phyloP scores from a whole-genome alignment of 2,888 invertebrate species.

The Tigriopus californicus region DNA sequence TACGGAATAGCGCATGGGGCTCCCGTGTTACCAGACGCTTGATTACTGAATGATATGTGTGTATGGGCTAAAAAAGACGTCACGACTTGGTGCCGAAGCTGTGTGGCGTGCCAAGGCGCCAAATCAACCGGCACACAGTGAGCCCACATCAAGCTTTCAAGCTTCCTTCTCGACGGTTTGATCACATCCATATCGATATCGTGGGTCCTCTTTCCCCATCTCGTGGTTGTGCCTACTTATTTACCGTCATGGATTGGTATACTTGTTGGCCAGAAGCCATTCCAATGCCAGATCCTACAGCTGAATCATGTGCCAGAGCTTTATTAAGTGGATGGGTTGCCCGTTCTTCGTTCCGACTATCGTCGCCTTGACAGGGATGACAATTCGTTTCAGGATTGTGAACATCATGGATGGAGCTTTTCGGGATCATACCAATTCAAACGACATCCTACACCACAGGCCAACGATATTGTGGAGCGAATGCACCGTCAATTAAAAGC shows the following conservation, averaged over 20 bases:
- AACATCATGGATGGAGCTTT: background rate
- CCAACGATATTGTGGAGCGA: constrained; percentile 20
- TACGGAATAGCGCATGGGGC: too few relatives aligned
- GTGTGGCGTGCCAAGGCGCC: constrained; percentile 17
- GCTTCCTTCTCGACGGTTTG: constrained; percentile 17
- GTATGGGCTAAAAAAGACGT: constrained; percentile 18
- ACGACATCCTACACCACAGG: constrained; percentile 12
- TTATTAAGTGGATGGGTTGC: constrained; percentile 20
- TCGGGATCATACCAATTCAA: background rate
- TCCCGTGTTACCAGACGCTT: too few relatives aligned
- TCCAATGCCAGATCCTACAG: constrained; percentile 19
- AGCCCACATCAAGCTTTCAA: constrained; percentile 13
- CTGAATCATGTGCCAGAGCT: constrained; percentile 17
- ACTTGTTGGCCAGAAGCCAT: constrained; percentile 20
- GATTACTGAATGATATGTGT: too few relatives aligned
- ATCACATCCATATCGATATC: constrained; percentile 19
- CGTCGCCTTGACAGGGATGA: constrained; percentile 18
- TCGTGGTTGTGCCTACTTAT: constrained; percentile 15
- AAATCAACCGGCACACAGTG: constrained; percentile 17
- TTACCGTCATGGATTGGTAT: constrained; percentile 18
- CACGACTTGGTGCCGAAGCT: constrained; percentile 15
- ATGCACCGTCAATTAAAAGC: constrained; percentile 22
- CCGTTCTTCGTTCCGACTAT: constrained; percentile 18
- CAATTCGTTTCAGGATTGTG: constrained; percentile 19
- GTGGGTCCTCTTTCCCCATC: constrained; percentile 18